phyloP scores from a whole-genome alignment of 1,140 invertebrate species.

The Lordiphosa stackelbergi region DNA sequence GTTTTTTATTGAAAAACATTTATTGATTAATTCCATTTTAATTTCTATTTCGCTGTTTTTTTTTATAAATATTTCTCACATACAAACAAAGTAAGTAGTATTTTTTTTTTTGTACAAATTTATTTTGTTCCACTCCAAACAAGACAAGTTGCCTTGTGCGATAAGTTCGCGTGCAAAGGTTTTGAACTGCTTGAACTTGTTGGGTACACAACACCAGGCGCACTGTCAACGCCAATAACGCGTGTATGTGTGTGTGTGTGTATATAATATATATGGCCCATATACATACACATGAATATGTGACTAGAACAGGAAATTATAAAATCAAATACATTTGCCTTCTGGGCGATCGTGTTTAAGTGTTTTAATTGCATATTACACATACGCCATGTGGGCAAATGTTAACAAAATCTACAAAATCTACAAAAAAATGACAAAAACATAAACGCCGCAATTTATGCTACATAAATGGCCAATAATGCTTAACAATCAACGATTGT shows the following conservation, averaged over 20 bases:
- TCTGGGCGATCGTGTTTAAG: conserved; percentile 42
- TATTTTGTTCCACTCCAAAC: conserved; percentile 3
- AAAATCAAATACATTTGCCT: conserved; percentile 25
- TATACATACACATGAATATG: conserved; percentile 13
- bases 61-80: background rate
- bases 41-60: too few relatives aligned
- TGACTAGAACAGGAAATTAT: conserved; percentile 40
- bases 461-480: conserved; percentile 64
- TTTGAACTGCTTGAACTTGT: conserved; percentile 67
- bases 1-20: too few relatives aligned
- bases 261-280: conserved; percentile 19
- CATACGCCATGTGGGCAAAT: conserved; percentile 20
- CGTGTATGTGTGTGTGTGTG: conserved; percentile 19
- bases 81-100: background rate
- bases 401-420: too few relatives aligned
- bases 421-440: conserved; percentile 55
- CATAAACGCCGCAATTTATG: conserved; percentile 66
- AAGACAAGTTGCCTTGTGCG: conserved; percentile 30
- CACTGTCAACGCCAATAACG: conserved; percentile 13
- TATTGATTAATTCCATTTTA: too few relatives aligned
- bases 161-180: conserved; percentile 72
- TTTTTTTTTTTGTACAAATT: background rate
- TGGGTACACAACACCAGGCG: conserved; percentile 35
- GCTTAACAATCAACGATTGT: conserved; percentile 35
- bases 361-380: conserved; percentile 48